Evolutionary conservation across 2,888 invertebrate species (phyloP).

Genomic region (Hipparchia semele): DNA sequence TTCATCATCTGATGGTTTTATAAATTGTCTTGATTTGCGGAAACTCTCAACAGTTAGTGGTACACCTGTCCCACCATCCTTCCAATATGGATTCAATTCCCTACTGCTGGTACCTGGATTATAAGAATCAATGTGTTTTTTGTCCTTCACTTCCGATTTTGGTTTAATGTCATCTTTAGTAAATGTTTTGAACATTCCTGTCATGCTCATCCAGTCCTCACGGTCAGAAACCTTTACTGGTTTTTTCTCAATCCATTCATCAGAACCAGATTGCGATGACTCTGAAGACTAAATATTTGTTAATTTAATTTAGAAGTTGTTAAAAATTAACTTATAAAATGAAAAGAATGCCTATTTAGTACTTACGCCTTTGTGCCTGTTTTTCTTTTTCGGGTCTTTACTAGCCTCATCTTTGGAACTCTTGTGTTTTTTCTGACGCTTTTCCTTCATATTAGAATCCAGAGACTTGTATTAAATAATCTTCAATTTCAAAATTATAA

Average conservation of each 20-base stretch:
- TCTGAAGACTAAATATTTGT: constrained; percentile 56
- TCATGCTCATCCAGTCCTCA: constrained; percentile 92
- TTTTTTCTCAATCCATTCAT: constrained; percentile 85
- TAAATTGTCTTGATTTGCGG: constrained; percentile 62
- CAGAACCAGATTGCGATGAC: constrained; percentile 60
- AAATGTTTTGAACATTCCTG: constrained; percentile 76
- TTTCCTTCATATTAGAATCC: constrained; percentile 58
- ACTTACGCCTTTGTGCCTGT: constrained; percentile 52
- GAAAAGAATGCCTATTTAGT: constrained; percentile 25
- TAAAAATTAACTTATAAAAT: too few species aligned
- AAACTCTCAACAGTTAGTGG: constrained; percentile 80
- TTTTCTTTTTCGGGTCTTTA: constrained; percentile 54
- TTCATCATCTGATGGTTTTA: constrained; percentile 66
- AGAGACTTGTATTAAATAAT: too few species aligned
- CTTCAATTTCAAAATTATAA: too few species aligned
- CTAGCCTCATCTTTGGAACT: constrained; percentile 57
- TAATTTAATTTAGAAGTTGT: constrained; percentile 5
- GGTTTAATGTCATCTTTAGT: constrained; percentile 74
- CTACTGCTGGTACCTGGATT: constrained; percentile 87
- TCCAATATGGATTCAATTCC: constrained; percentile 97
- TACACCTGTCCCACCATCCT: constrained; percentile 92
- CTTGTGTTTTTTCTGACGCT: constrained; percentile 59
- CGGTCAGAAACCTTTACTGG: constrained; percentile 60
- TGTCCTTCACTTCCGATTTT: constrained; percentile 76
- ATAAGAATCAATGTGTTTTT: constrained; percentile 83